Percentiles rank a stretch among this genome's conserved stretches.
These are phyloP conservation scores for Podilymbus podiceps DNA, from an alignment of 2,113 vertebrate species.

Conservation along the genomic window DNA sequence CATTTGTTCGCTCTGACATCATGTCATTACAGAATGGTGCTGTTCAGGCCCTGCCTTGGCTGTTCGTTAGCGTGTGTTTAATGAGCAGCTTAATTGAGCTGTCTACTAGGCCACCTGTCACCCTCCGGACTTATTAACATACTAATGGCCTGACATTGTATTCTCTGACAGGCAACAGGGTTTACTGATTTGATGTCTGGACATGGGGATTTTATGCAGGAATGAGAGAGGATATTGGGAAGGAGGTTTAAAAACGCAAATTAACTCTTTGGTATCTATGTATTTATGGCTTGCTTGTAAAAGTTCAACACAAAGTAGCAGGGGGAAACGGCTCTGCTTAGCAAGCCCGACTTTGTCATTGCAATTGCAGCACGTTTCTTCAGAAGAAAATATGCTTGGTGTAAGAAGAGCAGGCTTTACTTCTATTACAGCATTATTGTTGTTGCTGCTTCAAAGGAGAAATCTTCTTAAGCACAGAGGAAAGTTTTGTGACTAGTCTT, in stretches of 20 bases:
- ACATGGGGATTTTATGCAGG: slow-evolving; percentile 84
- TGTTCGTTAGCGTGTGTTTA: slow-evolving; percentile 99
- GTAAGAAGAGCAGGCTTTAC: slow-evolving; percentile 66
- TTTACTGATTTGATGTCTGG: slow-evolving; percentile 87
- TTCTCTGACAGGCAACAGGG: slow-evolving; percentile 93
- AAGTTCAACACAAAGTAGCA: slow-evolving; percentile 59
- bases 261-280: slow-evolving; percentile 84
- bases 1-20: slow-evolving; percentile 98
- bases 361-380: slow-evolving; percentile 29
- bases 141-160: slow-evolving; percentile 99
- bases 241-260: slow-evolving; percentile 80
- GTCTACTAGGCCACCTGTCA: slow-evolving; percentile 99
- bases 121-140: slow-evolving; percentile 99
- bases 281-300: slow-evolving; percentile 67
- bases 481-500: slow-evolving; percentile 72
- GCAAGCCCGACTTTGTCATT: slow-evolving; percentile 33
- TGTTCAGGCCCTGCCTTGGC: slow-evolving; percentile 89
- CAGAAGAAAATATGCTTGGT: slow-evolving; percentile 46
- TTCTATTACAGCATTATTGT: slow-evolving; percentile 64
- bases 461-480: slow-evolving; percentile 58
- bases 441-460: slow-evolving; percentile 72
- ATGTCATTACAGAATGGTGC: slow-evolving; percentile 96
- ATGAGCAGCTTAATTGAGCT: slow-evolving; percentile 99
- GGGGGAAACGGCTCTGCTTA: slow-evolving; percentile 17
- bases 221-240: slow-evolving; percentile 80